phyloP scores from a whole-genome alignment of 2,888 invertebrate genomes.

The Chirona hameri region DNA sequence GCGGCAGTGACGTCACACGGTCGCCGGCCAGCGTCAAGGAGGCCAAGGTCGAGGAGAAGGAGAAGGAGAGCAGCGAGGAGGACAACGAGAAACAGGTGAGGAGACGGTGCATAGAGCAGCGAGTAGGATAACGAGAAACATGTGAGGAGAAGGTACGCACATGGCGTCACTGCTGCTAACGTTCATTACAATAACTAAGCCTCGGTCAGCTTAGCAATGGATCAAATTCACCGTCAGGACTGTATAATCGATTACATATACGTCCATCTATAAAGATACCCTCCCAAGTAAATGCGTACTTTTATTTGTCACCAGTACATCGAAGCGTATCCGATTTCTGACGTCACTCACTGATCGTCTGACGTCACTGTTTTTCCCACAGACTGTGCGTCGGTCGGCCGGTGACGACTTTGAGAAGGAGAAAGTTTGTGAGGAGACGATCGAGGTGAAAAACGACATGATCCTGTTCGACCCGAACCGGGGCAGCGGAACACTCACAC shows the following conservation, averaged over 20 bases:
- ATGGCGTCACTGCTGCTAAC: no score
- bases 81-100: conserved; percentile 26
- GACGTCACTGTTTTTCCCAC: neutral
- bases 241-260: no score
- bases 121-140: neutral
- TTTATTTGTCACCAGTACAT: no score
- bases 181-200: no score
- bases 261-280: no score
- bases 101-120: neutral
- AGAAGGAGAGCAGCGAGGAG: conserved; percentile 28
- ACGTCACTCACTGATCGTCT: neutral
- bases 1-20: neutral
- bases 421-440: conserved; percentile 12
- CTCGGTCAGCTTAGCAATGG: no score
- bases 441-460: conserved; percentile 27
- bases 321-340: neutral
- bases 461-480: conserved; percentile 1
- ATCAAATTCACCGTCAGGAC: no score
- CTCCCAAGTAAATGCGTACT: no score
- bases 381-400: neutral
- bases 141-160: no score
- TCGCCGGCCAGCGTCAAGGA: conserved; percentile 1
- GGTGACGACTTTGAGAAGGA: conserved; percentile 14
- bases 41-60: conserved; percentile 22
- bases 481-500: neutral